Evolutionary conservation across 1,140 invertebrate genomes (phyloP), one percentile per base, ranked within the genome.

Genomic region (Chymomyza costata): DNA sequence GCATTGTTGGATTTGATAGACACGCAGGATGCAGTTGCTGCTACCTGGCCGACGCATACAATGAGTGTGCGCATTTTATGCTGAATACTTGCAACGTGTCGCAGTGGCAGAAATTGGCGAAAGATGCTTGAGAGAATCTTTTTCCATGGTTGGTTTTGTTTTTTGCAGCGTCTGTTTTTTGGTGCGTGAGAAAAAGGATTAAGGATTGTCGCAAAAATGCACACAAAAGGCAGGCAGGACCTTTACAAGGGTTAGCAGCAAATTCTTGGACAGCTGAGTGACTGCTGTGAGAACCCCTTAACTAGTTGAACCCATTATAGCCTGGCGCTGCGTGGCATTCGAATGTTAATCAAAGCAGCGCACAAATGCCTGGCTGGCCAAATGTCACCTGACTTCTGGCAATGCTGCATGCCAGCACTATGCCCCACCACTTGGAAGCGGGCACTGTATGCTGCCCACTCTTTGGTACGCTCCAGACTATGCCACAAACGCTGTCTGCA

Each of bases 141-240:
- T 32, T 17, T 6, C n/a, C 17, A 5, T 10, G 38, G 28, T 40
- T 51, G 37, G 17, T 39, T 25, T 37, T n/a, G n/a, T n/a, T n/a
- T n/a, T 53, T 59, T 56, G 38, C 56, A 65, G 58, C 63, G 58
- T 80, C 64, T 66, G 66, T 64, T 78, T 78, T 73, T 73, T 78
- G 73, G 74, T 78, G 73, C 73, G 73, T 78, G 73, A 78, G 73
- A 78, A 78, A 76, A 80, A 78, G 73, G 73, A 78, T 78, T 78
- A 78, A 68, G 54, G 46, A 58, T 57, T 70, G 71, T 76, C 65
- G 41, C 66, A 47, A 43, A 52, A 7, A 10, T 17, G 31, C 19
- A 53, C 44, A 60, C 54, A 45, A 25, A 8, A 25, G 21, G 21
- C 8, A 8, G 3, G 21, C 21, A 25, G 8, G 21, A 25, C 3